Conservation (phyloP, 2,113 vertebrate genomes). For the Microcebus jonahi region DNA sequence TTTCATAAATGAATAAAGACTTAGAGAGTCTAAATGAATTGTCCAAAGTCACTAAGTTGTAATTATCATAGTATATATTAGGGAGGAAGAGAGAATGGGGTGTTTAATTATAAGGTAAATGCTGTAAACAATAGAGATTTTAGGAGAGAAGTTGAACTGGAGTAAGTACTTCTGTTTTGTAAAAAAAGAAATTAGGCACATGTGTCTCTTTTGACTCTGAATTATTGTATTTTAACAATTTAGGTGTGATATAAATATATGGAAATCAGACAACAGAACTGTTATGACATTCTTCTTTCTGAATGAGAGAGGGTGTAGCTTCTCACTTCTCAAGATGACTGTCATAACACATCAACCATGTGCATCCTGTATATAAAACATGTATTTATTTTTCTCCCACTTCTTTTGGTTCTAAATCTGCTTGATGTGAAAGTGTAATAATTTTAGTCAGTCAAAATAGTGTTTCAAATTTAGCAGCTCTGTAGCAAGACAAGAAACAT, state of each 20-base stretch:
- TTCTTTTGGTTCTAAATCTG: slow-evolving; percentile 30
- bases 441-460: slow-evolving; percentile 49
- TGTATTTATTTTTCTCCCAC: slow-evolving; percentile 17
- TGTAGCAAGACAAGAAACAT: not conserved
- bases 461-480: not conserved
- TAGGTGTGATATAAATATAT: slow-evolving; percentile 7
- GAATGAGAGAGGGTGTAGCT: not conserved
- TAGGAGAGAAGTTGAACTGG: not conserved
- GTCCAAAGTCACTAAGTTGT: not conserved
- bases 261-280: slow-evolving; percentile 32
- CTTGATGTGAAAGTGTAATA: slow-evolving; percentile 37
- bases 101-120: slow-evolving; percentile 22
- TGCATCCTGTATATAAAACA: not conserved
- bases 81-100: not conserved
- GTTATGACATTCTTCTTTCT: slow-evolving; percentile 35
- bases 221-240: slow-evolving; percentile 41
- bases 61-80: not conserved
- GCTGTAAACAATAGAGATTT: not conserved
- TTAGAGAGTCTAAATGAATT: not conserved
- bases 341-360: slow-evolving; percentile 51
- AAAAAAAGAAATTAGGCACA: not conserved
- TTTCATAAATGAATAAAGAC: not conserved
- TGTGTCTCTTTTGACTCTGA: not conserved
- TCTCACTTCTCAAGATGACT: not conserved
- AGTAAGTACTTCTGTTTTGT: not conserved